Evolutionary conservation across 2,113 vertebrate species (phyloP).

Genomic region (Aegypius monachus): DNA sequence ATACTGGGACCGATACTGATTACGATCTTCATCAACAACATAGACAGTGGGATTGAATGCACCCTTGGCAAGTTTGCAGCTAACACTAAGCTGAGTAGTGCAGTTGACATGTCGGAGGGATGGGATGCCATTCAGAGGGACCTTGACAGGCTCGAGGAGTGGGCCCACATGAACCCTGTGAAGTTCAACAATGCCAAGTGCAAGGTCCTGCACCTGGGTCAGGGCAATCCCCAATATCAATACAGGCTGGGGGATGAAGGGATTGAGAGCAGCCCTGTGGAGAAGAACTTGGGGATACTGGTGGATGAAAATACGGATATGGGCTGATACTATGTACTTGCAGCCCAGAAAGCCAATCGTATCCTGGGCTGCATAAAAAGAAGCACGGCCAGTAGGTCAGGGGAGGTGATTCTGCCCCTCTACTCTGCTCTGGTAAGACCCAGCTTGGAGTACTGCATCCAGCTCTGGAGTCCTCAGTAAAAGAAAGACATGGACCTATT

Average conservation of each 20-base stretch:
- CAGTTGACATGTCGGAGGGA: neutral
- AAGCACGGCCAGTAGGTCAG: fast-evolving
- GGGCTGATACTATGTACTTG: neutral
- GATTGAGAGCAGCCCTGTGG: no score
- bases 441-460: neutral
- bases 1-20: no score
- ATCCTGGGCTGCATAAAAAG: neutral
- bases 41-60: neutral
- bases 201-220: no score
- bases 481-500: neutral
- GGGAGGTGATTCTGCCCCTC: neutral
- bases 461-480: neutral
- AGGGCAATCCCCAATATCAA: no score
- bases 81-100: neutral
- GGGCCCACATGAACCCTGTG: neutral
- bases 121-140: neutral
- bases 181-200: no score
- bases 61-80: neutral
- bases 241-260: no score
- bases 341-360: neutral
- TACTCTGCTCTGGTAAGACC: neutral
- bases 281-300: neutral
- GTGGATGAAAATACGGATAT: neutral
- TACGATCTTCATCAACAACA: neutral
- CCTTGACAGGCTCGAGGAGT: neutral